Evolutionary conservation across 1,140 invertebrate species (phyloP), one percentile per base, ranked within the genome.

Genomic region (Archivesica marissinica): DNA sequence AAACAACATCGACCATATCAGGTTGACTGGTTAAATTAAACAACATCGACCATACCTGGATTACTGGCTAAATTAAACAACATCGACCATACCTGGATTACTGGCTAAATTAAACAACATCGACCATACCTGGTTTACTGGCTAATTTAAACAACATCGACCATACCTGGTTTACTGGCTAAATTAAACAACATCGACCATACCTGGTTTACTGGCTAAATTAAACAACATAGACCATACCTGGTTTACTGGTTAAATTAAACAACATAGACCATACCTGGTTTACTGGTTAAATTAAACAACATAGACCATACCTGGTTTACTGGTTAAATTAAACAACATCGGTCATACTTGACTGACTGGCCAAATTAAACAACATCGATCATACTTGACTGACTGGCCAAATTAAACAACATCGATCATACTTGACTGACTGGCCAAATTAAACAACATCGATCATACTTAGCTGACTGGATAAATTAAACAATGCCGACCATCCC

Each of bases 21-120:
- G 97, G 97, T 94, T 98, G 97, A 89, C 96, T 96, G 38, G 98
- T 98, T 78, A 97, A 94, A 72, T 97, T 96, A 25, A 98, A 93
- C 23, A 52, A 52, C 50, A 52, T n/a, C 17, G 17, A 7, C 4
- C 50, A 7, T 4, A 52, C 50, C 50, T 7, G 50, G 50, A n/a
- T 52, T 15, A 17, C 17, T 52, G 20, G 50, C 50, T 11, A 52
- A n/a, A 52, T 11, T 52, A n/a, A 52, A 23, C 23, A 52, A 52
- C 50, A 17, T n/a, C 17, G 17, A 7, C 50, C 23, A 4, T 52
- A 17, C 50, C 50, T 52, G 50, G 50, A n/a, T 52, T 15, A 17
- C 50, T 52, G 20, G 50, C 50, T 11, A 81, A 44, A 72, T 50
- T 38, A 2, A 61, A 4, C 20, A 39, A 6, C 52, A n/a, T n/a